phyloP scores from a whole-genome alignment of 2,888 invertebrate species.

The Spodoptera exigua region DNA sequence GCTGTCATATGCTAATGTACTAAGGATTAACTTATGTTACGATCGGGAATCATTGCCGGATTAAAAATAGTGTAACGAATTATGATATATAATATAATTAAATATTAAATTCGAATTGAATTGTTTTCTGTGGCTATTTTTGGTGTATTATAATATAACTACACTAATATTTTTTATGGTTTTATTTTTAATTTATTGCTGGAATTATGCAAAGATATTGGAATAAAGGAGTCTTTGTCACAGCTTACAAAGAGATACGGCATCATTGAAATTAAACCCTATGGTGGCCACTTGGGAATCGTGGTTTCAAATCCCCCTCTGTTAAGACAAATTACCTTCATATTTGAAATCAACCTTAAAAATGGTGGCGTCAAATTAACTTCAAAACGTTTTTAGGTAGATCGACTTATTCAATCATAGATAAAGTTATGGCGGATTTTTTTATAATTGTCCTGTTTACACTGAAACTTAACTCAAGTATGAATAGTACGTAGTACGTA shows the following conservation, averaged over 20 bases:
- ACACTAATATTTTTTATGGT: too few species aligned
- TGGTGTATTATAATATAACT: background rate
- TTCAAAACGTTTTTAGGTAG: background rate
- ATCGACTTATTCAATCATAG: too few species aligned
- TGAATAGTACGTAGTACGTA: too few species aligned
- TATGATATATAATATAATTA: slow-evolving; percentile 8
- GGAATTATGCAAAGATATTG: slow-evolving; percentile 12
- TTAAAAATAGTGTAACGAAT: slow-evolving; percentile 38
- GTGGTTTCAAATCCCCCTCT: slow-evolving; percentile 24
- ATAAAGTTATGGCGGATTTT: too few species aligned
- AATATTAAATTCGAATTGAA: background rate
- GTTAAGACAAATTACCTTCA: slow-evolving; percentile 8
- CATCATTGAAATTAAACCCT: slow-evolving; percentile 54
- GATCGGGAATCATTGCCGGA: slow-evolving; percentile 34
- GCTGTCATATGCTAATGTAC: slow-evolving; percentile 39
- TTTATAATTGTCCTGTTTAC: too few species aligned
- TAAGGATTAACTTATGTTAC: slow-evolving; percentile 49
- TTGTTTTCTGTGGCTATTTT: background rate
- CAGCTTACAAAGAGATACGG: slow-evolving; percentile 39
- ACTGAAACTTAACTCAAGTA: too few species aligned
- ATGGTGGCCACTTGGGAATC: slow-evolving; percentile 38
- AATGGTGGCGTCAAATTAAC: background rate
- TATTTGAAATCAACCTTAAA: slow-evolving; percentile 5
- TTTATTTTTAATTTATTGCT: background rate
- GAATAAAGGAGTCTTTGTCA: slow-evolving; percentile 29